These are phyloP conservation scores for Plestiodon gilberti DNA, from an alignment of 2,113 vertebrate species.

Conservation along the genomic window DNA sequence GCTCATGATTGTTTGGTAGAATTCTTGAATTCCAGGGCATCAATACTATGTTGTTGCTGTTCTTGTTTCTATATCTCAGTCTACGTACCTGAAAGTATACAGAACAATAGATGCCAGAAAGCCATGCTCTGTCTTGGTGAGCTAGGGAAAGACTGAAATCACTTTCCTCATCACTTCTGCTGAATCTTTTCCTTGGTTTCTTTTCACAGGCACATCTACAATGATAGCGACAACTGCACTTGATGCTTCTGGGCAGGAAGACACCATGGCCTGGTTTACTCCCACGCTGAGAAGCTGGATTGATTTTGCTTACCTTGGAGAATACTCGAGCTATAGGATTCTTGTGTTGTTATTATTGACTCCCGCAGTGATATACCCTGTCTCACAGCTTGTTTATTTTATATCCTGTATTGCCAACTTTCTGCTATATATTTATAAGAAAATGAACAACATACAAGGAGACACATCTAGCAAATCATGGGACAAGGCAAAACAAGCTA, in stretches of 20 bases:
- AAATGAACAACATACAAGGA: not conserved
- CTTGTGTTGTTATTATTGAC: not conserved
- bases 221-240: not conserved
- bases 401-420: not conserved
- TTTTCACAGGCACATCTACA: not conserved
- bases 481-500: not conserved
- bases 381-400: too few relatives aligned
- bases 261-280: not conserved
- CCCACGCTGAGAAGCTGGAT: not conserved
- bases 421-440: not conserved
- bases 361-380: fast-evolving
- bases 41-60: too few relatives aligned
- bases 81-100: too few relatives aligned
- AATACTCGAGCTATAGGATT: not conserved
- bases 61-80: too few relatives aligned
- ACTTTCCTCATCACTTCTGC: too few relatives aligned
- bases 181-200: not conserved
- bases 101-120: too few relatives aligned
- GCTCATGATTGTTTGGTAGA: too few relatives aligned
- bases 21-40: too few relatives aligned
- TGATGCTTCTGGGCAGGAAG: not conserved
- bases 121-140: too few relatives aligned
- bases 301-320: not conserved
- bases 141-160: not conserved
- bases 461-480: not conserved